These are phyloP conservation scores for Orthosia gracilis DNA, from an alignment of 2,888 invertebrate species.

Conservation along the genomic window DNA sequence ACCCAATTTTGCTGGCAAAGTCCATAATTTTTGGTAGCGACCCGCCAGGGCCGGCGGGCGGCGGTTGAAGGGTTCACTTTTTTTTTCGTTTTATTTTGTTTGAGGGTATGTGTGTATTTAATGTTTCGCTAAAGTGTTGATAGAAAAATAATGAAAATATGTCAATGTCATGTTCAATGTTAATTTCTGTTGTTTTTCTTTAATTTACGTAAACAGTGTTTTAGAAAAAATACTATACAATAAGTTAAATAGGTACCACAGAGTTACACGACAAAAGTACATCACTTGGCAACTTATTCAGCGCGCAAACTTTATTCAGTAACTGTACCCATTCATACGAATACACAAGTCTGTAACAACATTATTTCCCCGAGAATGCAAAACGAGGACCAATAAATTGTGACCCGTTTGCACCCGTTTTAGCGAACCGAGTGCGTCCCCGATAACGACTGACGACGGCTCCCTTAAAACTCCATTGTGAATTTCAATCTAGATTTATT, in stretches of 20 bases:
- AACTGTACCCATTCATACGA: slow-evolving; percentile 22
- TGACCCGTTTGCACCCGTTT: slow-evolving; percentile 50
- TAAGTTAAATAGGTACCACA: not conserved
- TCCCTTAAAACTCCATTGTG: slow-evolving; percentile 81
- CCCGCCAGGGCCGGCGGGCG: slow-evolving; percentile 54
- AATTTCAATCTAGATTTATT: slow-evolving; percentile 88
- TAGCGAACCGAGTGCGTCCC: slow-evolving; percentile 60
- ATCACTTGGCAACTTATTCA: slow-evolving; percentile 11
- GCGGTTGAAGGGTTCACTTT: not conserved
- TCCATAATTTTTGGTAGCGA: slow-evolving; percentile 72
- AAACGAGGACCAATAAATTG: slow-evolving; percentile 59
- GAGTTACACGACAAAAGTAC: not conserved
- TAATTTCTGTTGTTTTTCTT: no score
- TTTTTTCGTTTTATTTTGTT: not conserved
- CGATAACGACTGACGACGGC: slow-evolving; percentile 64
- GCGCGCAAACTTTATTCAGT: slow-evolving; percentile 17
- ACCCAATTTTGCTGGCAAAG: slow-evolving; percentile 77
- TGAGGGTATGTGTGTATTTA: not conserved
- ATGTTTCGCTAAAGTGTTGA: not conserved
- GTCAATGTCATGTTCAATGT: no score
- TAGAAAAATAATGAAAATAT: not conserved
- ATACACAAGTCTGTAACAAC: slow-evolving; percentile 46
- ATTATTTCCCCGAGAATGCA: slow-evolving; percentile 49
- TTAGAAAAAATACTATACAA: no score
- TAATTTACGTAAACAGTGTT: no score